These are phyloP conservation scores for Pteruthius melanotis DNA, from an alignment of 2,113 vertebrate species.

Conservation along the genomic window DNA sequence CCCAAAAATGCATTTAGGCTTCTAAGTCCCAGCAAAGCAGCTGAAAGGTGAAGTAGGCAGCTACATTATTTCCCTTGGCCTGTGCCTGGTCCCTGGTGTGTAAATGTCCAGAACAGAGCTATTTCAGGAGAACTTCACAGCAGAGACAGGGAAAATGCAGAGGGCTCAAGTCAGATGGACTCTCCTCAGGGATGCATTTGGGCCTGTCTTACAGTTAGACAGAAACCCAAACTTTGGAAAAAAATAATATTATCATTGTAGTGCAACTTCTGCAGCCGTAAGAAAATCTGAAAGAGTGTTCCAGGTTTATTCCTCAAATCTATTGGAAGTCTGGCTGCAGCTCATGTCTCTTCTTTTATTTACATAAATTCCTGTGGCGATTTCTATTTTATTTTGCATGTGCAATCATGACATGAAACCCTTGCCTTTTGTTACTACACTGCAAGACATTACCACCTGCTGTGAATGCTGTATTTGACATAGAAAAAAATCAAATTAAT, in stretches of 20 bases:
- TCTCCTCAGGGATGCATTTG: background rate
- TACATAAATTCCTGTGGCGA: background rate
- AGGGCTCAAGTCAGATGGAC: background rate
- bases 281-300: background rate
- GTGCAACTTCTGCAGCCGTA: background rate
- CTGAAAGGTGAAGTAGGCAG: background rate
- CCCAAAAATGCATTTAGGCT: background rate
- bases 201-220: background rate
- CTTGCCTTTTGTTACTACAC: background rate
- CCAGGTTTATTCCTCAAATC: background rate
- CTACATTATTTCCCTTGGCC: background rate
- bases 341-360: accelerated
- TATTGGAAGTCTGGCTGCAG: background rate
- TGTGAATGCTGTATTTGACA: background rate
- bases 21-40: background rate
- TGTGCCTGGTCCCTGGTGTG: background rate
- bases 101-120: background rate
- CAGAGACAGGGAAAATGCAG: background rate
- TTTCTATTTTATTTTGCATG: background rate
- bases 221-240: background rate
- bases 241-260: background rate
- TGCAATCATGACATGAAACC: background rate
- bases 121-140: background rate
- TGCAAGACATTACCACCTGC: background rate
- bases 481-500: background rate